Percentiles rank a stretch among this genome's conserved stretches.
phyloP scores from a whole-genome alignment of 2,888 invertebrate species.

The Metacarcinus magister region DNA sequence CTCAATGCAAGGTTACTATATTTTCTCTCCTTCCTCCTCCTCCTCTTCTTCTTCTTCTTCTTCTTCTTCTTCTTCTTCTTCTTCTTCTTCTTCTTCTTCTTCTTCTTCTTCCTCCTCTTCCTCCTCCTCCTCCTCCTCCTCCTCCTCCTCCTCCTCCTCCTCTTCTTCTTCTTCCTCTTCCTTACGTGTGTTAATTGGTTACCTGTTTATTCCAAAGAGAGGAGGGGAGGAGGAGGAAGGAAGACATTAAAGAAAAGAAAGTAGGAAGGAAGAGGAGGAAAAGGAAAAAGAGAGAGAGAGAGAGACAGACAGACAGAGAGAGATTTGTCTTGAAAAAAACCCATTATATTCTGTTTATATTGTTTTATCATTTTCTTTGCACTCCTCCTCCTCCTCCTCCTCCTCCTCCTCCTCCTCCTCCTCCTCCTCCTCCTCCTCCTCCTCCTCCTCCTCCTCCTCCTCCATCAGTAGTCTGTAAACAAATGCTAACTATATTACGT shows the following conservation, averaged over 20 bases:
- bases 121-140: constrained; percentile 1
- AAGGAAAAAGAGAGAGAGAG: neutral
- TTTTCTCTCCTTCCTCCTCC: neutral
- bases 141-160: neutral
- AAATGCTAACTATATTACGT: no score
- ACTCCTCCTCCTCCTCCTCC: no score
- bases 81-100: neutral
- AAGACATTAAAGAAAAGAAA: neutral
- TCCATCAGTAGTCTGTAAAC: no score
- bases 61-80: neutral
- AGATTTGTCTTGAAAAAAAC: neutral
- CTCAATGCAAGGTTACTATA: neutral
- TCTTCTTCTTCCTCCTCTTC: neutral
- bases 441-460: neutral
- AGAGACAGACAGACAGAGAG: neutral
- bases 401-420: no score
- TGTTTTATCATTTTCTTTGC: neutral
- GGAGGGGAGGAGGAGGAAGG: neutral
- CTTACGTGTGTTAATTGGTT: neutral
- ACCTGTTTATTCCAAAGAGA: neutral
- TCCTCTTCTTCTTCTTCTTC: neutral
- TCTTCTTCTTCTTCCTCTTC: neutral
- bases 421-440: no score
- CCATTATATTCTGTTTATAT: neutral
- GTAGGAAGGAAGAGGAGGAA: neutral